Base-by-base conservation (phyloP, 2,888 invertebrate species). In the Eupithecia abbreviata region DNA sequence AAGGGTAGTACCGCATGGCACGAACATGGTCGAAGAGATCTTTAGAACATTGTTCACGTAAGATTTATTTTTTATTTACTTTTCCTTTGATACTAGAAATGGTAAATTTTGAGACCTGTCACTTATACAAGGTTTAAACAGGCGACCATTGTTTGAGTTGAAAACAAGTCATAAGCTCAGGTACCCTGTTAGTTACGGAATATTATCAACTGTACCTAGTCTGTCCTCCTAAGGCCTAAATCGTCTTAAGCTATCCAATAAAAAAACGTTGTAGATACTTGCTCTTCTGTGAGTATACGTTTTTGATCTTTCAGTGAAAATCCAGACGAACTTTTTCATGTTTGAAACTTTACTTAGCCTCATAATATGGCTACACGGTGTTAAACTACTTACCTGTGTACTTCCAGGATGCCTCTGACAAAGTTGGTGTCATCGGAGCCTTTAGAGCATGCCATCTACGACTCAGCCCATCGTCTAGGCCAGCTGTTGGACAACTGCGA, bases 1-100 rank as follows among this genome's bases (percentile, higher is more conserved):
- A 80, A 92, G 95, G 69, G 90, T 97, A 71, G 90, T 93, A 42
- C 93, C 95, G 2, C 95, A 94, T 71, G 95, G 95, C 43, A 95
- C 94, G 41, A 96, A 96, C 74, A 93, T 97, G 86, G 86, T 96
- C 1, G 95, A 96, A 80, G 96, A 97, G 88, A 94, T 97, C 86
- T 93, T 97, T 77, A 95, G 96, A 81, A 95, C 96, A 18, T 91
- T 97, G 30, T 96, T 97, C 82, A 95, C 96, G 97, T 97, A 89
- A 94, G 94, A 85, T 7, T 3, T 5, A 4, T 13, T 30, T 55
- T n/a, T 55, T 12, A 13, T 4, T 41, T n/a, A n/a, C n/a, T 49
- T 49, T 13, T 49, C 49, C 0, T 13, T 49, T 43, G 45, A 45
- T 45, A 45, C 45, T 7, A 4, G 4, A 49, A 13, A 1, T 2